Evolutionary conservation across 1,140 invertebrate species (phyloP).

Genomic region (Anoplolepis gracilipes): DNA sequence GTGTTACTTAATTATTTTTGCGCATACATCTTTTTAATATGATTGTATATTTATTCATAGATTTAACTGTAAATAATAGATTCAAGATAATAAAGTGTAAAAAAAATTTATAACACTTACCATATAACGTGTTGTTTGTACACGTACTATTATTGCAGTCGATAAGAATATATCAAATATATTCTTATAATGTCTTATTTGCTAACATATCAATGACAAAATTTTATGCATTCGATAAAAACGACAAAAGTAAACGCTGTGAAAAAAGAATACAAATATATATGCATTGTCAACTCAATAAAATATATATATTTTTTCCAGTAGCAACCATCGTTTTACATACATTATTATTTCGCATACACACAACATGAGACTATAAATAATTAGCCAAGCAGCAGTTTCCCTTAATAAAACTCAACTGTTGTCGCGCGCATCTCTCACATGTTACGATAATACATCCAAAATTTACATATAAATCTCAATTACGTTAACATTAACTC

Average conservation of each 20-base stretch:
- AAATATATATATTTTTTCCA: slow-evolving; percentile 76
- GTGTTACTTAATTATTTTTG: neutral
- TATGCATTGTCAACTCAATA: slow-evolving; percentile 71
- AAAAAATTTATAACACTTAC: neutral
- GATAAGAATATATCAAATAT: neutral
- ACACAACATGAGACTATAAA: slow-evolving; percentile 35
- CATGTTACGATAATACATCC: slow-evolving; percentile 43
- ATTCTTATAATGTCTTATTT: neutral
- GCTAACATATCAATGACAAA: neutral
- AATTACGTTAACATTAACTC: slow-evolving; percentile 26
- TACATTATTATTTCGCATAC: slow-evolving; percentile 47
- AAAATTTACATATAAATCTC: slow-evolving; percentile 61
- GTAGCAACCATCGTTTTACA: slow-evolving; percentile 49
- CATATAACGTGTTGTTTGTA: neutral
- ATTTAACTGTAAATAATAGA: slow-evolving; percentile 3
- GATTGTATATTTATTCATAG: neutral
- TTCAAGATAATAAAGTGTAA: neutral
- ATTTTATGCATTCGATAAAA: neutral
- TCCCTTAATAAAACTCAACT: slow-evolving; percentile 48
- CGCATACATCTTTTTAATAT: neutral
- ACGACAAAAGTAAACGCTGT: slow-evolving; percentile 30
- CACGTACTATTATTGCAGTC: too few species aligned
- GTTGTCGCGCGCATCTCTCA: slow-evolving; percentile 22
- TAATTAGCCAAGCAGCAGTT: slow-evolving; percentile 59
- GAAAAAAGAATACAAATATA: slow-evolving; percentile 62